Evolutionary conservation across 2,797 vertebrate genomes (phyloP), one percentile per base, ranked within the genome.

Genomic region (Danio albolineatus): DNA sequence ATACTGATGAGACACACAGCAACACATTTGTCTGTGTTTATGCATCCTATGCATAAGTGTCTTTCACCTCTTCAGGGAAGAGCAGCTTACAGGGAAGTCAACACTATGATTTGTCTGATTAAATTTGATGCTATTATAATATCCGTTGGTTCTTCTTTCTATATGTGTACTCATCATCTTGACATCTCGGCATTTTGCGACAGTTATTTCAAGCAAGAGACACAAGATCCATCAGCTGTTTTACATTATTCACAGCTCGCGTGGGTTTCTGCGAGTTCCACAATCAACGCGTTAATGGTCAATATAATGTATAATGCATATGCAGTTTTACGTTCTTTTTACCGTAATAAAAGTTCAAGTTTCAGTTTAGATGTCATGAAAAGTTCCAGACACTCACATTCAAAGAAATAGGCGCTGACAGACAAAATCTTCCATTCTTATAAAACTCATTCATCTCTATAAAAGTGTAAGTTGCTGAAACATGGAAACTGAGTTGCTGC

Each of bases 171-270:
- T 56, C 51, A 14, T 44, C 28, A 28, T 44, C 57, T 28, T 65
- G 78, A 66, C 71, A 83, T 80, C 51, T 69, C 44, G 16, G 44
- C 21, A 74, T 81, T 79, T 81, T 71, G 74, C 64, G 64, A 66
- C 39, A 78, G 76, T 79, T 66, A 79, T 74, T 76, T 76, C 74
- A 82, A 81, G 54, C 69, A 53, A 60, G 43, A 73, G 76, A 73
- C 73, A 61, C 59, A 28, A 62, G 21, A 54, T 76, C 17, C 21
- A 57, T 82, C 67, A 76, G 73, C 73, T 80, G 43, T 57, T 82
- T 76, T 71, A 14, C 48, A 72, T 79, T 78, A 71, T 10, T 64
- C 21, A 64, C 39, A 51, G 28, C 53, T 57, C 54, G 17, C 36
- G 28, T 70, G 49, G 39, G 38, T 53, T 60, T 51, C 43, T 14